These are phyloP conservation scores for Drosophila chauvacae DNA, from an alignment of 1,140 invertebrate species.

Conservation along the genomic window DNA sequence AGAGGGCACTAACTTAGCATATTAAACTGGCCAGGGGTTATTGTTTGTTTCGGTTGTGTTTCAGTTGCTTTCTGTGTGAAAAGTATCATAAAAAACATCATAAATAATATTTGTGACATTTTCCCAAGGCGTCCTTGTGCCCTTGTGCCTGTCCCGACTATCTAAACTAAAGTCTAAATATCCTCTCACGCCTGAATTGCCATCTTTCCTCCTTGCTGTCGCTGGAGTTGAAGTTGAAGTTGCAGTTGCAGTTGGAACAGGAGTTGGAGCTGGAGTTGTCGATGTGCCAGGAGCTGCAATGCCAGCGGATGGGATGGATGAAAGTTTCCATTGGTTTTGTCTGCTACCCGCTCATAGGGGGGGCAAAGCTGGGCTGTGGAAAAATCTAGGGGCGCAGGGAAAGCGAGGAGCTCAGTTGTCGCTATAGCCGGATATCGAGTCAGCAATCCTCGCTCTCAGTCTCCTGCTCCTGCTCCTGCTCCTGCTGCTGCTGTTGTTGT, in stretches of 20 bases:
- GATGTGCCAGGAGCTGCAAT: constrained; percentile 21
- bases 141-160: constrained; percentile 3
- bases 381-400: not conserved
- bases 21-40: not conserved
- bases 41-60: not conserved
- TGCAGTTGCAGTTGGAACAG: not conserved
- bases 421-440: constrained; percentile 64
- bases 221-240: not conserved
- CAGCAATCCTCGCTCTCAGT: constrained; percentile 48
- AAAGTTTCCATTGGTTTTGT: constrained; percentile 58
- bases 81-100: not conserved
- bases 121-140: not conserved
- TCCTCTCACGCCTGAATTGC: constrained; percentile 59
- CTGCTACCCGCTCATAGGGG: constrained; percentile 14
- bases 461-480: constrained; percentile 12
- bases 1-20: no score
- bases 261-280: not conserved
- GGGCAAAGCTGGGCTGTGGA: not conserved
- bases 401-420: constrained; percentile 10
- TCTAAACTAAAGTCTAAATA: constrained; percentile 67
- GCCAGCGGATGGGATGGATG: constrained; percentile 26
- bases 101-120: constrained; percentile 2
- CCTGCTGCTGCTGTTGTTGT: constrained; percentile 35
- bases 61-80: no score
- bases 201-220: constrained; percentile 17